Conservation (phyloP, 2,113 vertebrate genomes). For the Sinocyclocheilus anshuiensis region DNA sequence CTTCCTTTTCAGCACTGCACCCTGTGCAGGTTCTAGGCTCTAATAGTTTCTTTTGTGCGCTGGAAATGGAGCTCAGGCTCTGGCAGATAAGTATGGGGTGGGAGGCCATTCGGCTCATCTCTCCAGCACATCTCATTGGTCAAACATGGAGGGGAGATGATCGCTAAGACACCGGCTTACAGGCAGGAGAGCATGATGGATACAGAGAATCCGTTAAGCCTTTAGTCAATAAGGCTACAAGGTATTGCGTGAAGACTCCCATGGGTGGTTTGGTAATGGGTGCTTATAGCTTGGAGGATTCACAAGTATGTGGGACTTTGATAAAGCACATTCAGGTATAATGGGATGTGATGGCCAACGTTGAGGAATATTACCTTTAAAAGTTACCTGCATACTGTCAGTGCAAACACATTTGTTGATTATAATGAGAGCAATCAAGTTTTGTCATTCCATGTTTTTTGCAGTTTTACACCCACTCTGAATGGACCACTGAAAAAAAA, state of each 20-base stretch:
- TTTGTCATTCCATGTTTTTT: neutral
- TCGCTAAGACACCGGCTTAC: slow-evolving; percentile 34
- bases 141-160: slow-evolving; percentile 22
- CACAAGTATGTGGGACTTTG: neutral
- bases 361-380: neutral
- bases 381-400: neutral
- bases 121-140: slow-evolving; percentile 4
- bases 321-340: neutral
- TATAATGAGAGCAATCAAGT: neutral
- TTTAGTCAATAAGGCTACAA: slow-evolving; percentile 14
- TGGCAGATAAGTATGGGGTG: slow-evolving; percentile 54
- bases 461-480: neutral
- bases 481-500: neutral
- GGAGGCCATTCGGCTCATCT: slow-evolving; percentile 47
- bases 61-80: slow-evolving; percentile 58
- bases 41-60: slow-evolving; percentile 64
- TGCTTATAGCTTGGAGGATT: neutral
- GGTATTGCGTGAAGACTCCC: neutral
- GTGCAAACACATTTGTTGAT: neutral
- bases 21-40: slow-evolving; percentile 53
- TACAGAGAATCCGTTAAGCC: slow-evolving; percentile 5
- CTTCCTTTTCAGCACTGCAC: slow-evolving; percentile 23
- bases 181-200: slow-evolving; percentile 3
- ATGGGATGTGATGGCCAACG: neutral
- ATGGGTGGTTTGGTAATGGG: neutral